Conservation (phyloP, 2,113 vertebrate genomes). For the Polyodon spathula region DNA sequence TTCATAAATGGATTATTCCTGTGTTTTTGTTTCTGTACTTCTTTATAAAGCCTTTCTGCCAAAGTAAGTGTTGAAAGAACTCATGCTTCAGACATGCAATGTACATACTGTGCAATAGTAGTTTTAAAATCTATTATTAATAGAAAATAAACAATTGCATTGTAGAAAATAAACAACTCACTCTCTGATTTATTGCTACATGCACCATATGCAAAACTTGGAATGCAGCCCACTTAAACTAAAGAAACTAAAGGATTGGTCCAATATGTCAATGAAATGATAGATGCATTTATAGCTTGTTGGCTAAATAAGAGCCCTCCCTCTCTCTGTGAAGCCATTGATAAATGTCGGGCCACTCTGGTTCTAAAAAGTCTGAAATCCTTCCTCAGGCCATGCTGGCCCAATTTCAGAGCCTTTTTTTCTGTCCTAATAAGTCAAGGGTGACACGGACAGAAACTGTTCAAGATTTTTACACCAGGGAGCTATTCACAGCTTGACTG, state of each 20-base stretch:
- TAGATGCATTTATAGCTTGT: background rate
- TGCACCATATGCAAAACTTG: background rate
- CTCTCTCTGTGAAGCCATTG: background rate
- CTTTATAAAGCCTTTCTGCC: too few relatives aligned
- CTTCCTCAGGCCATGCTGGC: background rate
- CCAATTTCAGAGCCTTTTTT: background rate
- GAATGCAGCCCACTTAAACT: background rate
- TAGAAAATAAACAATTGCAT: too few relatives aligned
- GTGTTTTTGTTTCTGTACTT: too few relatives aligned
- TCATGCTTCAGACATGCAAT: too few relatives aligned
- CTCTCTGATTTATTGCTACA: background rate
- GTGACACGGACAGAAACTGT: background rate
- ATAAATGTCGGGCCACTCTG: background rate
- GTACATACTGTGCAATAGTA: too few relatives aligned
- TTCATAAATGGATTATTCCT: too few relatives aligned
- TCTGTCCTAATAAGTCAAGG: background rate
- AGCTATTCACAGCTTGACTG: background rate
- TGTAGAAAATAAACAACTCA: background rate
- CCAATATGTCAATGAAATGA: background rate
- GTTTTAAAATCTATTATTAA: too few relatives aligned
- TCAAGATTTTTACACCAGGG: background rate
- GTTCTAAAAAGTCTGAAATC: background rate
- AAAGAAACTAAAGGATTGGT: background rate
- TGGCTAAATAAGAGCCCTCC: background rate
- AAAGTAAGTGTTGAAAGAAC: too few relatives aligned